These are phyloP conservation scores for Drosophila lacertosa DNA, from an alignment of 1,140 invertebrate genomes.

Conservation along the genomic window DNA sequence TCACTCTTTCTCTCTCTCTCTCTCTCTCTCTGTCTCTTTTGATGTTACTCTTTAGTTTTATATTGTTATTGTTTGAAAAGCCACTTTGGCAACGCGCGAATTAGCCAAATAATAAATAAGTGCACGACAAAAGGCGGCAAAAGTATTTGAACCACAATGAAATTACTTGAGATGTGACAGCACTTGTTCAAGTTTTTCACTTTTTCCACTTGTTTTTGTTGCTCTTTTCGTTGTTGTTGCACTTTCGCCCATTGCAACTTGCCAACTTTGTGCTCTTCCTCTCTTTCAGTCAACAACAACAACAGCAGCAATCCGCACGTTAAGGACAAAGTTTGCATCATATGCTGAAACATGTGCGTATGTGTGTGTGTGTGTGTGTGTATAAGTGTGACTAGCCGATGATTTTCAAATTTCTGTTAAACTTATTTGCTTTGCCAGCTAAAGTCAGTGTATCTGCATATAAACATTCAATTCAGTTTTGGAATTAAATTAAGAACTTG, in stretches of 20 bases:
- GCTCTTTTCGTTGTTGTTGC: not conserved
- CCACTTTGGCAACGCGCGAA: conserved; percentile 77
- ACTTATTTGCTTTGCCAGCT: conserved; percentile 3
- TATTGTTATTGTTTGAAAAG: conserved; percentile 63
- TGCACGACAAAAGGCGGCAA: conserved; percentile 74
- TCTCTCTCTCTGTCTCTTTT: conserved; percentile 1
- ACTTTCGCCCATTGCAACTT: conserved; percentile 57
- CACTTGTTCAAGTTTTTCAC: not conserved
- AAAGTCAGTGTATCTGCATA: not conserved
- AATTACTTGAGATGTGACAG: conserved; percentile 60
- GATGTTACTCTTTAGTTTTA: conserved; percentile 36
- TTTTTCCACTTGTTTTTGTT: not conserved
- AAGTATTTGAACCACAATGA: conserved; percentile 75
- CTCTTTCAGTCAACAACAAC: conserved; percentile 27
- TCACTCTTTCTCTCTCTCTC: not conserved
- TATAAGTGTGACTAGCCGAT: conserved; percentile 43
- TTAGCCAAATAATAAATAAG: conserved; percentile 83
- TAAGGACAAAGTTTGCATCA: conserved; percentile 54
- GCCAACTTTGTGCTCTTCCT: conserved; percentile 42
- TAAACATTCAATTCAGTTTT: too few relatives aligned
- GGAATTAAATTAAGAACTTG: too few relatives aligned
- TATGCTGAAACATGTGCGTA: not conserved
- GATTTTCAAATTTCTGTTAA: conserved; percentile 54
- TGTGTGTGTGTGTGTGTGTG: not conserved
- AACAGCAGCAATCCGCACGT: conserved; percentile 24